Evolutionary conservation across 1,140 invertebrate species (phyloP).

Genomic region (Orussus abietinus): DNA sequence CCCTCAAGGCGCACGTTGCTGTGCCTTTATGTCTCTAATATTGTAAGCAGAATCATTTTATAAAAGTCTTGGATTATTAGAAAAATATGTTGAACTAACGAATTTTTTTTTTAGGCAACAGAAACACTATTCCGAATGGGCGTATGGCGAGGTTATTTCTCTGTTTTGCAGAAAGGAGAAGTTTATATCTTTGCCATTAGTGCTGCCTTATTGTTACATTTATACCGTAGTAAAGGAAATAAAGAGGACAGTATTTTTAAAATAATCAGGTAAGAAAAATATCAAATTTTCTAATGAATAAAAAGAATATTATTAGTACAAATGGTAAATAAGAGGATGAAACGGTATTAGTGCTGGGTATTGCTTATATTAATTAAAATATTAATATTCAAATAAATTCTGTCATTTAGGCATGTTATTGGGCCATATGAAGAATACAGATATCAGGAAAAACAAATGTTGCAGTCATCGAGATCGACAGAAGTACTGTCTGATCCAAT

Average conservation of each 20-base stretch:
- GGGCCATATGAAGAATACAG: conserved; percentile 60
- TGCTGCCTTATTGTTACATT: conserved; percentile 59
- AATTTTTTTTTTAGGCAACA: conserved; percentile 57
- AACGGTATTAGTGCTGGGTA: neutral
- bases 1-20: conserved; percentile 66
- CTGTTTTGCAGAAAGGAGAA: conserved; percentile 62
- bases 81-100: conserved; percentile 8
- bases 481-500: conserved; percentile 18
- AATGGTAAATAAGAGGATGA: conserved; percentile 5
- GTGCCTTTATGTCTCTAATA: conserved; percentile 76
- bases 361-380: conserved; percentile 6
- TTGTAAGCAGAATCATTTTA: conserved; percentile 54
- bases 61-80: neutral
- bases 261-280: conserved; percentile 59
- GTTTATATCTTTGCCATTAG: conserved; percentile 62
- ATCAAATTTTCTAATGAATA: conserved; percentile 2
- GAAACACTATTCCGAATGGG: conserved; percentile 76
- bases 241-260: conserved; percentile 63
- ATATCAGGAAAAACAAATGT: conserved; percentile 16
- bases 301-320: conserved; percentile 9
- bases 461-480: neutral
- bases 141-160: conserved; percentile 60
- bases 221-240: conserved; percentile 53
- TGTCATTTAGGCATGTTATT: conserved; percentile 60
- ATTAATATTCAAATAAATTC: conserved; percentile 18